Evolutionary conservation across 37 sponge, comb jelly and placozoan genomes (phyloP).

Genomic region (Ianthella basta): DNA sequence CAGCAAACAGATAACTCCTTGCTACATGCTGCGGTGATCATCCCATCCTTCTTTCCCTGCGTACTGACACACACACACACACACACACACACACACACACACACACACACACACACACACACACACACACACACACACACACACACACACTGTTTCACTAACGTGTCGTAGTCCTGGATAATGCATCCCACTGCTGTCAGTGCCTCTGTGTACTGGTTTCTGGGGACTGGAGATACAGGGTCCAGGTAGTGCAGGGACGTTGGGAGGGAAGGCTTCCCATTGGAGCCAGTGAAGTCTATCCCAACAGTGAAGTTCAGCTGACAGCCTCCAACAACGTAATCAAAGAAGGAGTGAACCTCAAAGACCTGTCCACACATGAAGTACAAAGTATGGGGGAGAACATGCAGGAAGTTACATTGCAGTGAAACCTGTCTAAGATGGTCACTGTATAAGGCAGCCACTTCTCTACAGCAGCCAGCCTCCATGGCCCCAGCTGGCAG

Average conservation of each 20-base stretch:
- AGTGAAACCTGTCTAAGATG: not conserved
- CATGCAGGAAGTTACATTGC: not conserved
- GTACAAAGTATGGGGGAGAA: not conserved
- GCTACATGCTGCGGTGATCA: no score
- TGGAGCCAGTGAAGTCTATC: slow-evolving; percentile 92
- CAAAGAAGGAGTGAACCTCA: slow-evolving; percentile 83
- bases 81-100: no score
- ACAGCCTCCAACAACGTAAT: slow-evolving; percentile 90
- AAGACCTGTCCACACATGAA: slow-evolving; percentile 29
- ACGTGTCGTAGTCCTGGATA: slow-evolving; percentile 94
- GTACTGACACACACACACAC: no score
- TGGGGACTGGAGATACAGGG: slow-evolving; percentile 39
- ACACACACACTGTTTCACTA: no score
- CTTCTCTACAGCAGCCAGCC: no score
- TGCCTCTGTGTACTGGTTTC: slow-evolving; percentile 84
- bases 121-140: no score
- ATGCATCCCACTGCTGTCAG: slow-evolving; percentile 81
- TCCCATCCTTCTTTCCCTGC: no score
- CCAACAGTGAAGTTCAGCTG: slow-evolving; percentile 93
- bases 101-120: no score
- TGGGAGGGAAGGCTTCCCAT: slow-evolving; percentile 76
- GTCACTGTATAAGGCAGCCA: no score
- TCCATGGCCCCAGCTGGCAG: no score
- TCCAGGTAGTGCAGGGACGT: slow-evolving; percentile 88
- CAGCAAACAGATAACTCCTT: no score